Evolutionary conservation across 2,113 vertebrate species (phyloP).

Genomic region (Helogale parvula): DNA sequence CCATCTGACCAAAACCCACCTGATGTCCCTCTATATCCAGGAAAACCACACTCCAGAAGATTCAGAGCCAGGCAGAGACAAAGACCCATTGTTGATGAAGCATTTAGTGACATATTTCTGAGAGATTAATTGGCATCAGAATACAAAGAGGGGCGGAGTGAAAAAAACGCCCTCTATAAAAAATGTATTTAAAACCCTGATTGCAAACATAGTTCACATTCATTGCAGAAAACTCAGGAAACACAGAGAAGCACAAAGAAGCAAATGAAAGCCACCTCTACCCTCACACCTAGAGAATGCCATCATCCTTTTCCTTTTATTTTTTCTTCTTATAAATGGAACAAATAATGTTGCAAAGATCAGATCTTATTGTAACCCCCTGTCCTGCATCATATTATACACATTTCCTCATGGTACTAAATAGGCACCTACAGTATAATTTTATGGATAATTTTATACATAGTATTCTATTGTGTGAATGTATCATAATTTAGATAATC

Average conservation of each 20-base stretch:
- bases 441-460: neutral
- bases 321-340: neutral
- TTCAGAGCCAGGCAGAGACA: neutral
- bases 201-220: neutral
- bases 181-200: neutral
- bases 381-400: neutral
- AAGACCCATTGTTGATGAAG: neutral
- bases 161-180: neutral
- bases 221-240: neutral
- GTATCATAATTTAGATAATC: neutral
- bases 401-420: neutral
- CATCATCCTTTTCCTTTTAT: neutral
- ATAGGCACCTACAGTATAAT: neutral
- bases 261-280: neutral
- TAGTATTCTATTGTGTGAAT: neutral
- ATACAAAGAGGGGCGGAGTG: neutral
- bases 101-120: slow-evolving; percentile 36
- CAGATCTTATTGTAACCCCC: neutral
- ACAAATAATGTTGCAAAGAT: neutral
- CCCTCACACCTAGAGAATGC: neutral
- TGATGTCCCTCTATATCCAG: neutral
- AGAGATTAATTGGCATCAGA: neutral
- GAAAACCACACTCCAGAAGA: neutral
- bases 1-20: neutral
- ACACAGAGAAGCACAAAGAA: slow-evolving; percentile 11